Conservation (phyloP, 37 sponge, comb jelly and placozoan genomes). For the Chondrosia reniformis region DNA sequence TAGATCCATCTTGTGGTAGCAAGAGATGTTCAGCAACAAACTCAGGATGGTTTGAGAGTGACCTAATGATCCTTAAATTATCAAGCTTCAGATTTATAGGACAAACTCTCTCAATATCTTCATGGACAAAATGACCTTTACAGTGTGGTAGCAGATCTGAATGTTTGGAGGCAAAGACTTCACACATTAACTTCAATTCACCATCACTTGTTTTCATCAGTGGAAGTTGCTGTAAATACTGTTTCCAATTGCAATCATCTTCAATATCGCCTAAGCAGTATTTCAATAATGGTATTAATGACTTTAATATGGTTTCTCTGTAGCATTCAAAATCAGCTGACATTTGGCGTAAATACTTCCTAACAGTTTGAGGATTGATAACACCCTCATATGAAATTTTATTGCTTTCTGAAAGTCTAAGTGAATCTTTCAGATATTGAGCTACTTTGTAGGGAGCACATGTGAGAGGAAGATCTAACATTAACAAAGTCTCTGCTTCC, state of each 20-base stretch:
- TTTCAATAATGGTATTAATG: not conserved
- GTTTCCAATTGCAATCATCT: not conserved
- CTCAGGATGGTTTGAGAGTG: not conserved
- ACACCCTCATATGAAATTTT: not conserved
- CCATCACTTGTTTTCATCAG: constrained; percentile 39
- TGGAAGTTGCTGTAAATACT: constrained; percentile 17
- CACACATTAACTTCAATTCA: not conserved
- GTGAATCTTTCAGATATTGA: not conserved
- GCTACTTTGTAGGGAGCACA: constrained; percentile 5
- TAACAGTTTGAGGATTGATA: not conserved
- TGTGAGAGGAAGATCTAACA: not conserved
- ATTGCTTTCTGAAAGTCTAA: not conserved
- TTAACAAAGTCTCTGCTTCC: not conserved
- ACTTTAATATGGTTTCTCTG: not conserved
- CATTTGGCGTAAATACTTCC: not conserved
- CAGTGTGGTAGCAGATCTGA: constrained; percentile 31
- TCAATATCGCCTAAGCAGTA: constrained; percentile 2
- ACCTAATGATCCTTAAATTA: not conserved
- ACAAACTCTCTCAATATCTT: not conserved
- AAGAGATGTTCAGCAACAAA: constrained; percentile 24
- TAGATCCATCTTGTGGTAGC: not conserved
- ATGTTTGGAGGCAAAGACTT: constrained; percentile 11
- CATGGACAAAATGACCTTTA: constrained; percentile 20
- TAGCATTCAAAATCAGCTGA: not conserved
- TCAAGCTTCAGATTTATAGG: not conserved